Evolutionary conservation across 2,797 vertebrate genomes (phyloP).

Genomic region (Tarsius wallacei): DNA sequence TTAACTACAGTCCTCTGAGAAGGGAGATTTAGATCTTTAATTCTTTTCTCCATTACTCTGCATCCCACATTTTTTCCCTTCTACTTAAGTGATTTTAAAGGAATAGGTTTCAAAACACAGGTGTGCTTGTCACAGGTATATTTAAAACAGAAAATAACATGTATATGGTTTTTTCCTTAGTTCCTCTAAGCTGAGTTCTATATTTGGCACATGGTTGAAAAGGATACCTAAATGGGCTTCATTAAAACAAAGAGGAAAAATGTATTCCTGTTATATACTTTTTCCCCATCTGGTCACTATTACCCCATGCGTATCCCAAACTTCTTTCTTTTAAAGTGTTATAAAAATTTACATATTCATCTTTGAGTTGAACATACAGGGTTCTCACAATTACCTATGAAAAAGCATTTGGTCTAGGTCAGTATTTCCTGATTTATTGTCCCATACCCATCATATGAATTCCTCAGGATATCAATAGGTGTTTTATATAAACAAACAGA

Average conservation of each 20-base stretch:
- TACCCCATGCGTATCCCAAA: neutral
- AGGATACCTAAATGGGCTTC: neutral
- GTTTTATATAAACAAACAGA: neutral
- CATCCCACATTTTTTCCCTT: neutral
- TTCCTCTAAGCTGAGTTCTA: slow-evolving; percentile 3
- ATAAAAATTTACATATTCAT: neutral
- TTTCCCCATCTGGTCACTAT: neutral
- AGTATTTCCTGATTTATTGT: neutral
- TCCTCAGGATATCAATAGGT: neutral
- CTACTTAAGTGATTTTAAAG: neutral
- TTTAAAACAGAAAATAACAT: slow-evolving; percentile 61
- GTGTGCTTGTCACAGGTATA: slow-evolving; percentile 4
- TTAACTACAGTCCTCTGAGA: neutral
- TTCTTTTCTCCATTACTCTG: neutral
- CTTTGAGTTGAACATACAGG: neutral
- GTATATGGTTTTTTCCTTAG: neutral
- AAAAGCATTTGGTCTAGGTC: neutral
- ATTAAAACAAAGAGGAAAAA: slow-evolving; percentile 9
- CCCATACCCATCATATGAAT: neutral
- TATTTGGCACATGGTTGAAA: neutral
- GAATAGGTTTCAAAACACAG: slow-evolving; percentile 54
- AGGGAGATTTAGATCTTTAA: neutral
- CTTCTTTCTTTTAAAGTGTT: neutral
- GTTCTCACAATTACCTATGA: neutral
- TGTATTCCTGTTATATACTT: neutral